Evolutionary conservation across 2,888 invertebrate genomes (phyloP).

Genomic region (Cepaea hortensis): DNA sequence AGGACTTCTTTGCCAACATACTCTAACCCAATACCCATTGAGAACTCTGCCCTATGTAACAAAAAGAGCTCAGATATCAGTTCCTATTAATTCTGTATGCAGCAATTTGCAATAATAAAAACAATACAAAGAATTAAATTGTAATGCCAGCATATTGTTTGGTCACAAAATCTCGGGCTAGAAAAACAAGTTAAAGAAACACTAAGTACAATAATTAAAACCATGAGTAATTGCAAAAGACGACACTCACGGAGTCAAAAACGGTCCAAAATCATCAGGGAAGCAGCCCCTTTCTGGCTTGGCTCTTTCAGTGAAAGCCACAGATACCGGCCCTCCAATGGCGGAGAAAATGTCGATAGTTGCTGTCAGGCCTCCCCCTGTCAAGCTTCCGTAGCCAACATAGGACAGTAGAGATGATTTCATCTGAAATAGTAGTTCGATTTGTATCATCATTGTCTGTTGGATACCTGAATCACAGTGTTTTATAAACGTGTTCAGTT

Average conservation of each 20-base stretch:
- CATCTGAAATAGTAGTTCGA: background rate
- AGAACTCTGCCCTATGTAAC: too few relatives aligned
- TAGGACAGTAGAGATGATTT: background rate
- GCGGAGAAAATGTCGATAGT: constrained; percentile 14
- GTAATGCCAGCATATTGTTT: too few relatives aligned
- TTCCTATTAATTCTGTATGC: too few relatives aligned
- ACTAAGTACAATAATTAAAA: background rate
- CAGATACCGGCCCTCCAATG: constrained; percentile 20
- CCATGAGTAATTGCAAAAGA: background rate
- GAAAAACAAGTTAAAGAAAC: too few relatives aligned
- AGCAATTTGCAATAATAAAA: too few relatives aligned
- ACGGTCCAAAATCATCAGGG: constrained; percentile 23
- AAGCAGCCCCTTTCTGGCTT: constrained; percentile 27
- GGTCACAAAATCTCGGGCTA: too few relatives aligned
- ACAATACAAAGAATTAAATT: too few relatives aligned
- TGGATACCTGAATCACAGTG: too few relatives aligned
- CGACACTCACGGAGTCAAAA: constrained; percentile 2
- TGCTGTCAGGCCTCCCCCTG: constrained; percentile 8
- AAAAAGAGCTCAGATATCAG: too few relatives aligned
- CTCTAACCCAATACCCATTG: too few relatives aligned
- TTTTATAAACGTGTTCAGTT: too few relatives aligned
- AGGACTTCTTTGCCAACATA: too few relatives aligned
- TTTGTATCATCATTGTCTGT: background rate
- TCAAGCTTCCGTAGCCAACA: constrained; percentile 6
- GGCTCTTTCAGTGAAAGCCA: constrained; percentile 28